A percentile compares a stretch with the other conserved stretches of the same genome.
phyloP scores from a whole-genome alignment of 2,888 invertebrate genomes.

The Dorcus parallelipipedus region DNA sequence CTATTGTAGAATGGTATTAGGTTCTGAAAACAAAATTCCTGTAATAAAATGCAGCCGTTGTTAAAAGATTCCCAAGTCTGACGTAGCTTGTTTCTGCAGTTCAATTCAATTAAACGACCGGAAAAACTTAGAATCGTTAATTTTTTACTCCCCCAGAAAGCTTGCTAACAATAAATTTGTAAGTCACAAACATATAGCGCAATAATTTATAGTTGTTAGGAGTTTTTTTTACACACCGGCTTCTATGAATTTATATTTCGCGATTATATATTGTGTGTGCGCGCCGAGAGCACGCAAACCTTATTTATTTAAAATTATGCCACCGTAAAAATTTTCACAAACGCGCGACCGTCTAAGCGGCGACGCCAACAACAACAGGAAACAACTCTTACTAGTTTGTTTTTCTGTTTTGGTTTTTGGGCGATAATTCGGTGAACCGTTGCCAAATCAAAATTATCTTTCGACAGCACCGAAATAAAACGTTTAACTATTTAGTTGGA shows the following conservation, averaged over 20 bases:
- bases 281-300: background rate
- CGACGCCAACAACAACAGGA: constrained; percentile 12
- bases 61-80: constrained; percentile 28
- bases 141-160: constrained; percentile 37
- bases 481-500: constrained; percentile 38
- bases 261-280: background rate
- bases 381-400: constrained; percentile 5
- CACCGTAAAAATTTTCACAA: too few species aligned
- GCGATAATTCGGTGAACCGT: constrained; percentile 11
- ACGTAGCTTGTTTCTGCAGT: constrained; percentile 41
- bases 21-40: constrained; percentile 3
- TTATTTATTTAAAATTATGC: background rate
- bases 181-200: constrained; percentile 45
- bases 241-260: constrained; percentile 22
- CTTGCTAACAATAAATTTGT: constrained; percentile 44
- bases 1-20: background rate
- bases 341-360: background rate
- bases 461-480: constrained; percentile 38
- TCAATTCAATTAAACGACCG: constrained; percentile 49
- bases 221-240: constrained; percentile 14
- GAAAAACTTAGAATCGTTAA: constrained; percentile 49
- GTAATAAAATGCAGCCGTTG: constrained; percentile 47
- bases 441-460: constrained; percentile 43
- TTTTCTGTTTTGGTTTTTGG: constrained; percentile 1
- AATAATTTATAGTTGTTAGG: constrained; percentile 34